Conservation (phyloP, 2,113 vertebrate genomes). For the Eptesicus fuscus region DNA sequence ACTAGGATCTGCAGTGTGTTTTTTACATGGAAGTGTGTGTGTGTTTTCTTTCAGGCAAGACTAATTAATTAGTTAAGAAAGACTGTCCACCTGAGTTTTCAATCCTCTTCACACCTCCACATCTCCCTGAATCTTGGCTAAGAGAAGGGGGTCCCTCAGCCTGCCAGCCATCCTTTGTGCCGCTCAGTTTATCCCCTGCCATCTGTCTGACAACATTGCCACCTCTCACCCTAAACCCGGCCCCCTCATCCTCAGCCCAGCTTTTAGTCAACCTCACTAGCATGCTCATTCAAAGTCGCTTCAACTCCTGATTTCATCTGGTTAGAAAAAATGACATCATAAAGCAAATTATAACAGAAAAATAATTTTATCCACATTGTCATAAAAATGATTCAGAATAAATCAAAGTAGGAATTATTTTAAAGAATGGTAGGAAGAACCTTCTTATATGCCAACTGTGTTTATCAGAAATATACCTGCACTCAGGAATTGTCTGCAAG, state of each 20-base stretch:
- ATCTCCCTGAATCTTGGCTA: constrained; percentile 27
- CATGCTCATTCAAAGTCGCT: neutral
- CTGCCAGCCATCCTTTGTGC: constrained; percentile 35
- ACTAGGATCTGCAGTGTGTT: neutral
- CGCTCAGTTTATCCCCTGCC: neutral
- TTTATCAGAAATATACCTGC: neutral
- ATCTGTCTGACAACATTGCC: neutral
- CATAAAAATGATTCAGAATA: neutral
- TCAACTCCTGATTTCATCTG: neutral
- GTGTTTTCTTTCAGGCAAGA: neutral
- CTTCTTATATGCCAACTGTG: neutral
- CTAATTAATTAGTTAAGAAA: constrained; percentile 55
- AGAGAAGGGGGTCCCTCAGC: neutral
- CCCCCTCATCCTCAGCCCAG: neutral
- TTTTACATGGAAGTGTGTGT: neutral
- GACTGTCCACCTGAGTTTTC: constrained; percentile 35
- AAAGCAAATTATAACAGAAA: neutral
- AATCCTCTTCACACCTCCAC: neutral
- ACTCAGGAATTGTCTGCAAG: neutral
- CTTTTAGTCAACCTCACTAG: neutral
- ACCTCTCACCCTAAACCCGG: neutral
- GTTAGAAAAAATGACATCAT: neutral
- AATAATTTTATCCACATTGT: neutral
- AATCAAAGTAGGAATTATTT: neutral
- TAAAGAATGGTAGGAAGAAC: neutral